Base-by-base conservation (phyloP, 2,797 vertebrate species). In the Champsocephalus gunnari region DNA sequence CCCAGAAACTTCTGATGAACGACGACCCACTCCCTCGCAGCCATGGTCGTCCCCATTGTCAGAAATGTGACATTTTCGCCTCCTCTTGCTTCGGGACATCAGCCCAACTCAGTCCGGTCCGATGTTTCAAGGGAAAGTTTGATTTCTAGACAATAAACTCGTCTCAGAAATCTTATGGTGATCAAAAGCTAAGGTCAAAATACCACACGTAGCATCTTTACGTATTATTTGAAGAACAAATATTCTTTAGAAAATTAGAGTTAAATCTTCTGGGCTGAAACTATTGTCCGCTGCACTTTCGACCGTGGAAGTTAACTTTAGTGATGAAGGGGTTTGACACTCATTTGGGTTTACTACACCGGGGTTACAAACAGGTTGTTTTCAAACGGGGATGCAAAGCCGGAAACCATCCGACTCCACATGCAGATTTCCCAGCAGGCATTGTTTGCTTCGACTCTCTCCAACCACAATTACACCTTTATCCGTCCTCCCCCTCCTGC, bases 371-470 rank as follows among this genome's bases (percentile, higher is more conserved):
- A 79, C 56, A 81, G 53, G 75, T 73, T 44, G 76, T 81, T 41
- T 43, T 77, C 70, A 80, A 66, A 80, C 73, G 74, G 58, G 54
- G 43, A 84, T 77, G 62, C 75, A 71, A 79, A 81, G 69, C 69
- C 76, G 77, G 72, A 88, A 83, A 70, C 38, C 70, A 65, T 64
- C 60, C 51, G 54, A 57, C 73, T 73, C 73, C 71, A 56, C 58
- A 71, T 55, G 70, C 84, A 92, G 84, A 92, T 92, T 89, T 92
- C 88, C 90, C 86, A 89, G 86, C 83, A 92, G 87, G 83, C 84
- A 80, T 61, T 73, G 70, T 72, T 50, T 62, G 73, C 77, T 76
- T 85, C 24, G 61, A 66, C 65, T 80, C 74, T 66, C 71, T 76
- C 71, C 65, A 70, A 62, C 82, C 84, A 85, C 90, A 92, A 90